A percentile compares a stretch with the other conserved stretches of the same genome.
These are phyloP conservation scores for Ceyx erithaca DNA, from an alignment of 2,797 vertebrate species.

Conservation along the genomic window DNA sequence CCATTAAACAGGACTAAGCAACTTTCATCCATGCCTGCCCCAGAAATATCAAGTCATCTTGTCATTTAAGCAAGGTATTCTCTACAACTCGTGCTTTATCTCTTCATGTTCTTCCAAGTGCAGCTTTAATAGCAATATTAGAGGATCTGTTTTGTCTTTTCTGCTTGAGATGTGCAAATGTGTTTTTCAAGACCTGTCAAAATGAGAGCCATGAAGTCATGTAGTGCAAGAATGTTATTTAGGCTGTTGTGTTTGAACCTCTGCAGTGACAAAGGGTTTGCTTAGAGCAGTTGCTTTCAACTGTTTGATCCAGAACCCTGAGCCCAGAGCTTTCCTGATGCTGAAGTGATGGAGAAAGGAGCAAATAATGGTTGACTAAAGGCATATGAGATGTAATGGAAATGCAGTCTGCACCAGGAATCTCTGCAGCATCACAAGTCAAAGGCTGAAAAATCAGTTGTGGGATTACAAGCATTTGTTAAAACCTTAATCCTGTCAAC, in stretches of 20 bases:
- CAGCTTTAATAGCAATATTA: conserved; percentile 24
- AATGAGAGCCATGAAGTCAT: not conserved
- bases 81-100: not conserved
- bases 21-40: not conserved
- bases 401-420: not conserved
- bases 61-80: not conserved
- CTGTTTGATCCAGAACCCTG: not conserved
- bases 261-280: not conserved
- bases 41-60: conserved; percentile 48
- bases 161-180: conserved; percentile 22
- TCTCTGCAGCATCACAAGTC: not conserved
- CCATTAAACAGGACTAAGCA: not conserved
- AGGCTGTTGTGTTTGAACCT: not conserved
- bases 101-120: conserved; percentile 37
- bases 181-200: conserved; percentile 40
- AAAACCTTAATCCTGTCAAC: conserved; percentile 24
- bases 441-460: not conserved
- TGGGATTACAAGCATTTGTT: conserved; percentile 11
- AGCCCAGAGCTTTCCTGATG: not conserved
- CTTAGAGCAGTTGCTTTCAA: not conserved
- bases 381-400: not conserved
- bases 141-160: conserved; percentile 39
- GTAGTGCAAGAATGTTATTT: not conserved
- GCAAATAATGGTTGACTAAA: not conserved
- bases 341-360: not conserved